phyloP scores from a whole-genome alignment of 1,140 invertebrate genomes.

The Alviniconcha marisindica region DNA sequence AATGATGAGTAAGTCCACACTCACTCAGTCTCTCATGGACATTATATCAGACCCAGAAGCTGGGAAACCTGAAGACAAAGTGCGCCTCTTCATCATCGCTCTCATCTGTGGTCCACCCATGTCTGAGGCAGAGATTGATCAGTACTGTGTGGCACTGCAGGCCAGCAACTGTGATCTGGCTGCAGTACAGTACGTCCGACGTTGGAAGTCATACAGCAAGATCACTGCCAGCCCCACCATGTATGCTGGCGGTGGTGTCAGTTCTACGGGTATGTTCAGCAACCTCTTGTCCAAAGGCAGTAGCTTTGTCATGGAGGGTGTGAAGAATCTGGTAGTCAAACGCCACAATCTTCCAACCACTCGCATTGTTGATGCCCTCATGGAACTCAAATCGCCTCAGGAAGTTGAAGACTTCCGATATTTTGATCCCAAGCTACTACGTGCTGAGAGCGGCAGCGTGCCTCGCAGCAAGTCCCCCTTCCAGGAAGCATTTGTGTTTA shows the following conservation, averaged over 20 bases:
- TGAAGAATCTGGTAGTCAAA: slow-evolving; percentile 99
- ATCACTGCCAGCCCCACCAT: slow-evolving; percentile 81
- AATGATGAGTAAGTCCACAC: slow-evolving; percentile 84
- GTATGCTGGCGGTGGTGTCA: slow-evolving; percentile 93
- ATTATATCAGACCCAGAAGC: slow-evolving; percentile 86
- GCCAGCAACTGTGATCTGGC: slow-evolving; percentile 90
- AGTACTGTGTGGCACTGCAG: slow-evolving; percentile 86
- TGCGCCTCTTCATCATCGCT: slow-evolving; percentile 94
- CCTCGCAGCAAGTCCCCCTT: slow-evolving; percentile 75
- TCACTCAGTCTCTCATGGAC: slow-evolving; percentile 76
- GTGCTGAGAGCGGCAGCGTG: slow-evolving; percentile 80
- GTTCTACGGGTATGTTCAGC: slow-evolving; percentile 97
- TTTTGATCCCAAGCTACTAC: slow-evolving; percentile 93
- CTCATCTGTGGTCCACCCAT: slow-evolving; percentile 89
- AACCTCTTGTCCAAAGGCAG: slow-evolving; percentile 98
- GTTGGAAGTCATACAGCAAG: slow-evolving; percentile 94
- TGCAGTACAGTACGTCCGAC: slow-evolving; percentile 89
- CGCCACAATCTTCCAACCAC: slow-evolving; percentile 96
- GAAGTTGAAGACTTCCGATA: slow-evolving; percentile 93
- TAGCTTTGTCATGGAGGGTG: slow-evolving; percentile 99
- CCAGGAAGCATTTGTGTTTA: slow-evolving; percentile 89
- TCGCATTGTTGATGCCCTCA: slow-evolving; percentile 92
- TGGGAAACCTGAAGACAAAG: slow-evolving; percentile 93
- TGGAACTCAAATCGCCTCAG: slow-evolving; percentile 87
- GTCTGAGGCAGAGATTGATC: slow-evolving; percentile 88